Evolutionary conservation across 2,888 invertebrate species (phyloP), one percentile per base, ranked within the genome.

Genomic region (Homarus gammarus): DNA sequence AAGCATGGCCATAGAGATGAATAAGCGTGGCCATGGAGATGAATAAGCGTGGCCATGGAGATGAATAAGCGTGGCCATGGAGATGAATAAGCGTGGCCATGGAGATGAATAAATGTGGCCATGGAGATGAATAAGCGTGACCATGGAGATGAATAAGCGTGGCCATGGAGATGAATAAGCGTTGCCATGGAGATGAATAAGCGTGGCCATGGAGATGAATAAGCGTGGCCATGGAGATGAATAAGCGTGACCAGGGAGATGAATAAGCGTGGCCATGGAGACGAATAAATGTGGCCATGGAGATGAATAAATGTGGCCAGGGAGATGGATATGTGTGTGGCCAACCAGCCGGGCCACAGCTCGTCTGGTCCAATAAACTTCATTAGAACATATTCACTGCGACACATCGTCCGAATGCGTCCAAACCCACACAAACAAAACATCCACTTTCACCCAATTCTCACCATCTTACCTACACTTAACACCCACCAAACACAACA

Each of bases 351-450:
- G 51, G 2, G 22, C 36, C 36, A n/a, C 40, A 51, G 72, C 33
- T n/a, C 22, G 40, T 10, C 27, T 81, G 64, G 44, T 61, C 81
- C 51, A 40, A 77, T 64, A 77, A 64, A 73, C 84, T 75, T 85
- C 84, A 85, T 85, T 85, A 85, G 84, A 85, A 77, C 64, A 85
- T 61, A 85, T 85, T 85, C 84, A 85, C 27, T 10, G 77, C 68
- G 64, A 85, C 84, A 85, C 49, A 3, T 27, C 36, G 73, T 84
- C 75, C 77, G 84, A 77, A 85, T 64, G 51, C 33, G 33, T 33
- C 18, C 18, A 15, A 10, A 36, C 12, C 1, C 33, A 10, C 31
- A 31, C 10, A 0, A 1, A 18, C 38, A 79, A 33, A 33, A 33
- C 61, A 2, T 18, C 33, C 44, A 8, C 12, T 18, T 40, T 8